phyloP scores from a whole-genome alignment of 2,888 invertebrate species.

The Athrips mouffetella region DNA sequence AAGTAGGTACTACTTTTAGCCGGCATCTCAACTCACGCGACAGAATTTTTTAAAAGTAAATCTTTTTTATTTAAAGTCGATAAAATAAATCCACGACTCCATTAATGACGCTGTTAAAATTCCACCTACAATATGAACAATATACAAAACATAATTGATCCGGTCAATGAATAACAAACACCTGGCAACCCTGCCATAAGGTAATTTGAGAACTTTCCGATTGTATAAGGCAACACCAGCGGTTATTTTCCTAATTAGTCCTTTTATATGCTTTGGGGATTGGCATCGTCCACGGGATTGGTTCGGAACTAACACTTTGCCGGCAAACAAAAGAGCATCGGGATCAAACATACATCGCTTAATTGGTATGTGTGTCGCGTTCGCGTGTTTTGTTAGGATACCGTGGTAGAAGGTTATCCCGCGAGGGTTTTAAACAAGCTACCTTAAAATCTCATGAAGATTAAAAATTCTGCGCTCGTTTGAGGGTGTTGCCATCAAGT shows the following conservation, averaged over 20 bases:
- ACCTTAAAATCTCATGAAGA: slow-evolving; percentile 38
- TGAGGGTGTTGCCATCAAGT: slow-evolving; percentile 40
- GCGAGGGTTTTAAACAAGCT: slow-evolving; percentile 20
- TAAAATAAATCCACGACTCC: no score
- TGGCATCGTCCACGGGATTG: no score
- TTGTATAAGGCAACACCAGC: not conserved
- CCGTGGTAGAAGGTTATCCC: slow-evolving; percentile 9
- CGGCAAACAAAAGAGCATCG: slow-evolving; percentile 11
- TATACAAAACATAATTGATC: not conserved
- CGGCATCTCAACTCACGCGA: no score
- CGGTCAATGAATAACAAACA: not conserved
- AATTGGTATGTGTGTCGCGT: slow-evolving; percentile 10
- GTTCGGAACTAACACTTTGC: not conserved
- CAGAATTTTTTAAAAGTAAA: no score
- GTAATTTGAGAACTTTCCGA: slow-evolving; percentile 7
- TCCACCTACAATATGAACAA: not conserved
- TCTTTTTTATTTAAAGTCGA: no score
- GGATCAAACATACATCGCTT: slow-evolving; percentile 8
- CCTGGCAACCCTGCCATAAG: not conserved
- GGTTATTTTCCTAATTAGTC: slow-evolving; percentile 11
- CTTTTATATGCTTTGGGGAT: slow-evolving; percentile 5
- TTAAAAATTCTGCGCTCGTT: slow-evolving; percentile 51
- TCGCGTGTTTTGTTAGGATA: slow-evolving; percentile 1
- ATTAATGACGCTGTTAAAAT: no score
- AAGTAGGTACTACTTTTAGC: no score